Evolutionary conservation across 2,113 vertebrate species (phyloP), one percentile per base, ranked within the genome.

Genomic region (Ophiodon elongatus): DNA sequence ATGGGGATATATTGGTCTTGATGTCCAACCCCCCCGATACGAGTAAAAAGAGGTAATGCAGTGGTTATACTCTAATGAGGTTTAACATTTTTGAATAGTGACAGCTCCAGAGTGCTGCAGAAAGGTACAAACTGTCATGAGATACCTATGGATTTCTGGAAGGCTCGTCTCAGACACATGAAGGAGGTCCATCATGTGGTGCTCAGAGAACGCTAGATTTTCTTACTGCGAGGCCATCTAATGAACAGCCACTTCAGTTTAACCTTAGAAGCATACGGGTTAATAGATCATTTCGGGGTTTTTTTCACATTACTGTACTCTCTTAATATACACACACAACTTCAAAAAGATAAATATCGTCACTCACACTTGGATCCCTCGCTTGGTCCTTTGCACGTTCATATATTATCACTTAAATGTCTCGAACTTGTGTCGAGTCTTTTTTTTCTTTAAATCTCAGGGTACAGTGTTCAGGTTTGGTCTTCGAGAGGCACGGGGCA

Each of bases 391-490:
- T 89, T 84, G 65, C 59, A 70, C 85, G 75, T 86, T 88, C 80
- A 88, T 77, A 81, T 84, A 85, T 86, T 88, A 88, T 80, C 75
- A 86, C 66, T 77, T 73, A 75, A 85, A 85, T 31, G 80, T 85
- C 60, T 85, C 45, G 35, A 70, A 56, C 50, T 76, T 47, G 29
- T 73, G 13, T 71, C 29, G 73, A 86, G 77, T 76, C 75, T 73
- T 25, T 31, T 73, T 23, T 31, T 35, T 80, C 84, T 65, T 88
- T 80, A 47, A 85, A 88, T 91, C 63, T 93, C 84, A 90, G 88
- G 89, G 83, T 92, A 82, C 85, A 92, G 84, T 85, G 85, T 91
- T 94, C 85, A 64, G 79, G 83, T 94, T 94, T 95, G 94, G 94
- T 96, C 95, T 91, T 68, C n/a, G 52, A 60, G 59, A 64, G 72